Percentiles rank a stretch among this genome's conserved stretches.
phyloP scores from a whole-genome alignment of 2,888 invertebrate genomes.

The Trichopoda pennipes region DNA sequence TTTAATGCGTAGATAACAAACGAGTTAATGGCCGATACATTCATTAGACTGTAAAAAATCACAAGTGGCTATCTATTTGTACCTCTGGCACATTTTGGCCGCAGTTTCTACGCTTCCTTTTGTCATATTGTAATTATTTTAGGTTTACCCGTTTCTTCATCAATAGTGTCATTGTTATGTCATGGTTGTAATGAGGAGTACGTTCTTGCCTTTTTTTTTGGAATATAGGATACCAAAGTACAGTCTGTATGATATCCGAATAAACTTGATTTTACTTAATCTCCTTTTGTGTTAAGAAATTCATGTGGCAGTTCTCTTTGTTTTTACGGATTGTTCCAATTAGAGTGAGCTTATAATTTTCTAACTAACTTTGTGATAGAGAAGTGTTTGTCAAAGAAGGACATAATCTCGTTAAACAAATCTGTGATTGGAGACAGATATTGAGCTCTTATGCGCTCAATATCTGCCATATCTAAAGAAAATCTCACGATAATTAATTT shows the following conservation, averaged over 20 bases:
- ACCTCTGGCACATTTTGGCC: conserved; percentile 23
- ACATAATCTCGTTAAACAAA: conserved; percentile 45
- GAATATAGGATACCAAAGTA: conserved; percentile 16
- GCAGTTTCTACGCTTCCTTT: conserved; percentile 8
- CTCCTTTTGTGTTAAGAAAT: conserved; percentile 40
- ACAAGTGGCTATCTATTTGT: too few relatives aligned
- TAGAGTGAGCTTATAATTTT: conserved; percentile 23
- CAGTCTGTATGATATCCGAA: conserved; percentile 18
- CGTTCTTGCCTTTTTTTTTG: conserved; percentile 22
- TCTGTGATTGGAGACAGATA: conserved; percentile 46
- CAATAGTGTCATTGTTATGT: not conserved
- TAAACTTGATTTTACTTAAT: conserved; percentile 44
- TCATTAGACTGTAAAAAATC: too few relatives aligned
- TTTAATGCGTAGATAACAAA: too few relatives aligned
- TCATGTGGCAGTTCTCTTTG: conserved; percentile 30
- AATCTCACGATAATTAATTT: too few relatives aligned
- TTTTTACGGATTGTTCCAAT: conserved; percentile 30
- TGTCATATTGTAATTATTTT: conserved; percentile 20
- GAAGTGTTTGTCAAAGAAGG: conserved; percentile 49
- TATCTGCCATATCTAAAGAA: too few relatives aligned
- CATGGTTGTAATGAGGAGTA: conserved; percentile 20
- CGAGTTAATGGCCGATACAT: too few relatives aligned
- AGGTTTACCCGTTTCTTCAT: conserved; percentile 22
- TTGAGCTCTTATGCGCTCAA: too few relatives aligned
- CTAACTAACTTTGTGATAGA: conserved; percentile 23